Conservation (phyloP, 2,113 vertebrate species). For the Spheniscus mendiculus region DNA sequence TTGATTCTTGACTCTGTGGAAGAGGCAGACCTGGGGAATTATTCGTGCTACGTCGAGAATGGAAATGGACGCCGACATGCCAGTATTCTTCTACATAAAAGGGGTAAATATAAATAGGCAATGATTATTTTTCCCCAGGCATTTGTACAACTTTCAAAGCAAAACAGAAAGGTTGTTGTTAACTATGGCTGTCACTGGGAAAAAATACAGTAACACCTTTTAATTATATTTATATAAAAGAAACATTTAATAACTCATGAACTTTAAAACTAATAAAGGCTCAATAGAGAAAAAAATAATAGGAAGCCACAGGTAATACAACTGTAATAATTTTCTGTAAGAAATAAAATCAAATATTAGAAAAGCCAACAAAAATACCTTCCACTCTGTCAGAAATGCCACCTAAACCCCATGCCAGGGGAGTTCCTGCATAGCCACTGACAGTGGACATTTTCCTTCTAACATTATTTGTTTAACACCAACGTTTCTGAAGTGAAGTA, state of each 20-base stretch:
- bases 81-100: slow-evolving; percentile 91
- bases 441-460: neutral
- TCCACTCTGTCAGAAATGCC: neutral
- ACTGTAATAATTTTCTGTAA: neutral
- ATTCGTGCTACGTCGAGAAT: slow-evolving; percentile 97
- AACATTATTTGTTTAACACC: neutral
- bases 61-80: slow-evolving; percentile 92
- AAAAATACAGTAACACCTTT: neutral
- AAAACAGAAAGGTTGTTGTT: neutral
- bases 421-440: neutral
- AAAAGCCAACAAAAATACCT: neutral
- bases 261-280: neutral
- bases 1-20: slow-evolving; percentile 93
- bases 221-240: neutral
- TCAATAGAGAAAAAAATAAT: neutral
- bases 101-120: slow-evolving; percentile 78
- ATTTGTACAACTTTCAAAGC: neutral
- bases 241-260: neutral
- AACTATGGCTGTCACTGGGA: neutral
- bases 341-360: neutral
- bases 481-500: neutral
- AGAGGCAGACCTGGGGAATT: slow-evolving; percentile 95
- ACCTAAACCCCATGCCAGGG: neutral
- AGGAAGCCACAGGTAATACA: neutral
- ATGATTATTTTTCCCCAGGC: neutral